Conservation (phyloP, 2,113 vertebrate species). For the Dascyllus trimaculatus region DNA sequence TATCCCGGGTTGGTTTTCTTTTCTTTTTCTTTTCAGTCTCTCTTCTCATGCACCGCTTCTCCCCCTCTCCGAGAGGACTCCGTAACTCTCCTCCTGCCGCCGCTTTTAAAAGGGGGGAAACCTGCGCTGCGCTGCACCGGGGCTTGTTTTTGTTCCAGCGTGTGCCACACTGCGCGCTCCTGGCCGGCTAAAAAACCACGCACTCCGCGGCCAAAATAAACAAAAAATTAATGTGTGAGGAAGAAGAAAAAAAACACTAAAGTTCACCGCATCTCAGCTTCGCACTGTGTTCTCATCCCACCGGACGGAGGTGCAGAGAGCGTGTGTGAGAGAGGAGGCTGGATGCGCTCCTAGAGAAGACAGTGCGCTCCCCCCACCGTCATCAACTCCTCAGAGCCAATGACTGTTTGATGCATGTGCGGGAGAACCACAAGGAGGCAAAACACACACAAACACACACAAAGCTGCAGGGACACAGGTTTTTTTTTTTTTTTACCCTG, state of each 20-base stretch:
- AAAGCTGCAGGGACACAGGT: constrained; percentile 5
- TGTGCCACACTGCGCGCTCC: constrained; percentile 65
- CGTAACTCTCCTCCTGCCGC: constrained; percentile 57
- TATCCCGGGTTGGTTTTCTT: constrained; percentile 1
- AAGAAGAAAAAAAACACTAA: background rate
- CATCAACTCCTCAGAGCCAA: constrained; percentile 72
- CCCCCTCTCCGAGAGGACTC: constrained; percentile 21
- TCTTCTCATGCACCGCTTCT: constrained; percentile 32
- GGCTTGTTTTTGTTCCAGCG: constrained; percentile 43
- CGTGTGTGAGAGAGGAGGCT: constrained; percentile 15
- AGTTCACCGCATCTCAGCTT: constrained; percentile 52
- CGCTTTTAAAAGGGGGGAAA: constrained; percentile 55
- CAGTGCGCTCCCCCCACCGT: constrained; percentile 69
- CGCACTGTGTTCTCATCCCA: constrained; percentile 48
- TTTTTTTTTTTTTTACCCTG: background rate
- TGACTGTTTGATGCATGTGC: constrained; percentile 33
- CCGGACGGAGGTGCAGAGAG: constrained; percentile 44
- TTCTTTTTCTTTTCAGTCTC: background rate
- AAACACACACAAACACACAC: background rate
- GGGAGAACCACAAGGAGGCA: constrained; percentile 1
- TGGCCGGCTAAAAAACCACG: constrained; percentile 31
- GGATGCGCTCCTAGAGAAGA: constrained; percentile 64
- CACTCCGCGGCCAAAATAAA: constrained; percentile 25
- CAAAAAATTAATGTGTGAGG: background rate
- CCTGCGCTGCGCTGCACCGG: constrained; percentile 64